Evolutionary conservation across 2,113 vertebrate genomes (phyloP).

Genomic region (Tricholaema leucomelas): DNA sequence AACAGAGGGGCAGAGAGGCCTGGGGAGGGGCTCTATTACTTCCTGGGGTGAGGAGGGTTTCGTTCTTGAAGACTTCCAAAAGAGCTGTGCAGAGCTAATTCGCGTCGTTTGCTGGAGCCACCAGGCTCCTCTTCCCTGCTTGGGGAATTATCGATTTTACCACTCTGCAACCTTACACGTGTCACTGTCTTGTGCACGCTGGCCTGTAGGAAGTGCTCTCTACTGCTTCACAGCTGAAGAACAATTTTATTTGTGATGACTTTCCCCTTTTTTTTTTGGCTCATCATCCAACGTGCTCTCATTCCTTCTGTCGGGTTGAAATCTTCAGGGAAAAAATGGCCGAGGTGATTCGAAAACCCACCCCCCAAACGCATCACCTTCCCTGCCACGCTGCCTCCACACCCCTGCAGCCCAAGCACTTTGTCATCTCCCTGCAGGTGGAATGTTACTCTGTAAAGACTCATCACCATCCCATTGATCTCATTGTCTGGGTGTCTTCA

Average conservation of each 20-base stretch:
- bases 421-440: not conserved
- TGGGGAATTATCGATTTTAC: conserved; percentile 66
- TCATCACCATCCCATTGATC: not conserved
- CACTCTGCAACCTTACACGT: conserved; percentile 43
- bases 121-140: conserved; percentile 52
- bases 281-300: not conserved
- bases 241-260: conserved; percentile 38
- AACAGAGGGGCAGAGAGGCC: conserved; percentile 3
- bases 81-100: conserved; percentile 34
- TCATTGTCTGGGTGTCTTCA: not conserved
- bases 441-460: not conserved
- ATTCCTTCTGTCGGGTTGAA: not conserved
- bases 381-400: fast-evolving
- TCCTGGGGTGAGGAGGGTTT: conserved; percentile 34
- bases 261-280: conserved; percentile 2
- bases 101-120: conserved; percentile 58
- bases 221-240: conserved; percentile 21
- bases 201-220: conserved; percentile 63
- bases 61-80: conserved; percentile 6
- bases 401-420: not conserved
- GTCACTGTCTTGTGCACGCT: conserved; percentile 25
- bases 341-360: not conserved
- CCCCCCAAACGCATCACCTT: fast-evolving
- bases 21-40: not conserved
- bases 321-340: not conserved